Base-by-base conservation (phyloP, 92 coral and sea anemone species). In the Parazoanthus swiftii region DNA sequence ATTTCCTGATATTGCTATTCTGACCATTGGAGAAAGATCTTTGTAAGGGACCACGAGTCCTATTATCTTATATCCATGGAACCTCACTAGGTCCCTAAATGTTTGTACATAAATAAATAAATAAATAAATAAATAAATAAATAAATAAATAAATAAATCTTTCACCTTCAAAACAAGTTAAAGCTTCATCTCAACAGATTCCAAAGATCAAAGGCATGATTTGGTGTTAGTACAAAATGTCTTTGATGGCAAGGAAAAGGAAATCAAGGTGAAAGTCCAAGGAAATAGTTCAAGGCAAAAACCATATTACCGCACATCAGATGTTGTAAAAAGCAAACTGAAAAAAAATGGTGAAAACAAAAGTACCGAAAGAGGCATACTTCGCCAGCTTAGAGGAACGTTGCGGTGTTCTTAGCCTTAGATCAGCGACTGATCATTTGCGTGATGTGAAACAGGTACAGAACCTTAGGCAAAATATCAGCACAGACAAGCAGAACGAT, bases 181-280 rank as follows among this genome's bases (percentile, higher is more conserved):
- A 46, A 46, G 7, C 50, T 46, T 46, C 50, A 8, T 46, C 50
- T 46, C 50, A 46, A 46, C 50, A 46, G 50, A 46, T 46, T 46
- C 8, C 7, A 8, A 46, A 4, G 50, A 46, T 46, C 50, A 46
- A 8, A 46, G 50, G 50, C 89, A 90, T 50, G 43, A 70, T 6
- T 8, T 90, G 74, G 92, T 86, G 29, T 88, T 86, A 68, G 80
- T 90, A 5, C 88, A 90, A 75, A 88, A 90, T 66, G 87, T 86
- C 56, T 90, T 90, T 63, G 89, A 90, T 79, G 88, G 88, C 67
- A 76, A 79, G 37, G 93, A 90, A 76, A 77, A 67, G 15, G 90
- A 90, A 65, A 78, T 90, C n/a, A 76, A 86, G 54, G 90, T 90
- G 46, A 82, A 80, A n/a, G 86, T 87, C 8, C 92, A 86, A 35